phyloP scores from a whole-genome alignment of 1,140 invertebrate species.

The Steinernema khuongi region DNA sequence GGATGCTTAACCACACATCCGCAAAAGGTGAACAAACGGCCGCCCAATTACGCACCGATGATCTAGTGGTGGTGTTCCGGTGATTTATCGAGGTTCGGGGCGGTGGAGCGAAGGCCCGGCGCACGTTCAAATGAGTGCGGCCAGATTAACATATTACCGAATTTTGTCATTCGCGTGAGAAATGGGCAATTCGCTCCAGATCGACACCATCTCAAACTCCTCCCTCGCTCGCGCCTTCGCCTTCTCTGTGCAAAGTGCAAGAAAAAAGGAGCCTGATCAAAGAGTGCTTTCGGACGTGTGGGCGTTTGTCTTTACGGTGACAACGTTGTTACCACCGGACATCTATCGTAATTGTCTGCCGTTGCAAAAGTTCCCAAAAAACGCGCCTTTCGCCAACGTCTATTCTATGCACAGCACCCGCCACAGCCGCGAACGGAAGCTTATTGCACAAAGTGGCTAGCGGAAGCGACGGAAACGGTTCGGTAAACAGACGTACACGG shows the following conservation, averaged over 20 bases:
- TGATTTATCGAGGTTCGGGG: neutral
- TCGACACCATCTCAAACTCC: neutral
- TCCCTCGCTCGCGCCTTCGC: neutral
- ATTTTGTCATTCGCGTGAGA: neutral
- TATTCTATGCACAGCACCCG: too few relatives aligned
- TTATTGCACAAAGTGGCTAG: neutral
- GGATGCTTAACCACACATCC: neutral
- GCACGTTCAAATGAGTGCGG: too few relatives aligned
- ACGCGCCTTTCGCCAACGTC: too few relatives aligned
- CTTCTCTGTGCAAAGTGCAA: too few relatives aligned
- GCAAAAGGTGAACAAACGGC: too few relatives aligned
- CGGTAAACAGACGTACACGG: neutral
- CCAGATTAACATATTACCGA: neutral
- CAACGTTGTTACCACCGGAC: too few relatives aligned
- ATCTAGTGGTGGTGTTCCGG: neutral
- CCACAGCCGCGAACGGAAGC: neutral
- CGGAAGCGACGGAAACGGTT: neutral
- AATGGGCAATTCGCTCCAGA: neutral
- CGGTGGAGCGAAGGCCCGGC: neutral
- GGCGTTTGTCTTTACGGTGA: too few relatives aligned
- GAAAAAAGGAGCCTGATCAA: too few relatives aligned
- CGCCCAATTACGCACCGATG: too few relatives aligned
- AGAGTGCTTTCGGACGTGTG: too few relatives aligned
- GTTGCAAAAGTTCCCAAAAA: too few relatives aligned
- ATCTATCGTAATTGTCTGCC: too few relatives aligned